Conservation (phyloP, 1,140 invertebrate species). For the Apis dorsata region DNA sequence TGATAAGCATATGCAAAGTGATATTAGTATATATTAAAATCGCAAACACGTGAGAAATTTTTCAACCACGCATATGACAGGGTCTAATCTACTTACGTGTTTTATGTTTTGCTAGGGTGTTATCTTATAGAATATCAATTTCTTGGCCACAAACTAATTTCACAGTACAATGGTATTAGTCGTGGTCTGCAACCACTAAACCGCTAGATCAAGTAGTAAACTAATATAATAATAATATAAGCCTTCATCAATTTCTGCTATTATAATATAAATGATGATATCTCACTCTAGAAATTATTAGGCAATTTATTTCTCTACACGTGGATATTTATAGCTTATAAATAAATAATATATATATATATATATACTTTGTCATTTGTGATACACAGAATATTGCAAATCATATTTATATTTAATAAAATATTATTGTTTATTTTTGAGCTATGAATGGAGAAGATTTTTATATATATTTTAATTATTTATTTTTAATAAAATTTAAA, state of each 20-base stretch:
- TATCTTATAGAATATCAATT: constrained; percentile 34
- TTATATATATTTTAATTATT: background rate
- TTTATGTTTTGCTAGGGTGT: background rate
- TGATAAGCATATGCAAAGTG: background rate
- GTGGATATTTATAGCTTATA: no score
- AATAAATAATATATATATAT: background rate
- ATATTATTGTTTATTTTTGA: background rate
- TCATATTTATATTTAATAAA: background rate
- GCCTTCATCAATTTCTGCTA: background rate
- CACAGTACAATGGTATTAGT: constrained; percentile 42
- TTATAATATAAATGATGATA: background rate
- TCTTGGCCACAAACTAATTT: constrained; percentile 42
- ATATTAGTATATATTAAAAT: background rate
- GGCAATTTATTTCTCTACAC: background rate
- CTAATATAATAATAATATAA: background rate
- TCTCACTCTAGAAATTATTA: background rate
- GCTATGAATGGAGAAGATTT: no score
- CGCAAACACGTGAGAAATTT: background rate
- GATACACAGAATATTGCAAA: background rate
- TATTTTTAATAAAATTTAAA: background rate
- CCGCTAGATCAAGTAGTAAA: background rate
- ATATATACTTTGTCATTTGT: background rate
- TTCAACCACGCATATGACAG: constrained; percentile 16
- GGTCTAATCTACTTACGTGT: background rate
- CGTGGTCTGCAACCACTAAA: background rate